phyloP scores from a whole-genome alignment of 2,888 invertebrate genomes.

The Idaea biselata region DNA sequence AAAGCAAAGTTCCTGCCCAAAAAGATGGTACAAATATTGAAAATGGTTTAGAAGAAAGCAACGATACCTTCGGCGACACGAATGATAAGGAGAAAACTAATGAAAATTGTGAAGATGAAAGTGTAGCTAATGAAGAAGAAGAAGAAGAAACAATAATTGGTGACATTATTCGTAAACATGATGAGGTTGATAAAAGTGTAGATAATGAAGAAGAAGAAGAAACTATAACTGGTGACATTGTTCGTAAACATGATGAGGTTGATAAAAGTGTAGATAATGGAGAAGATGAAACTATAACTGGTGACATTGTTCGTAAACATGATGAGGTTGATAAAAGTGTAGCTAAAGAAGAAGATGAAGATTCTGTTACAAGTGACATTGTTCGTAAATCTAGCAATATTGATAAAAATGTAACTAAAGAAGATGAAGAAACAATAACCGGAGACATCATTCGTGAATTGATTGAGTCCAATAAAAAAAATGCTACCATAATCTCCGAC shows the following conservation, averaged over 20 bases:
- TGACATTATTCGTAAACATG: too few species aligned
- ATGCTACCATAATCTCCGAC: neutral
- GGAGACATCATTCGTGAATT: neutral
- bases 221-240: neutral
- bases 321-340: slow-evolving; percentile 5
- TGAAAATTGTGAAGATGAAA: slow-evolving; percentile 2
- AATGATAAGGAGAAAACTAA: slow-evolving; percentile 3
- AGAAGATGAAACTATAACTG: slow-evolving; percentile 8
- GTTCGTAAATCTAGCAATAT: neutral
- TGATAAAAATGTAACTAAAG: slow-evolving; percentile 4
- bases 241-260: too few species aligned
- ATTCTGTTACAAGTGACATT: slow-evolving; percentile 1
- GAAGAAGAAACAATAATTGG: slow-evolving; percentile 3
- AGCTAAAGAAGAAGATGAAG: slow-evolving; percentile 12
- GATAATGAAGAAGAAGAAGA: slow-evolving; percentile 10
- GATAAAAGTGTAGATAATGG: slow-evolving; percentile 9
- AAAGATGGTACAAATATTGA: slow-evolving; percentile 12
- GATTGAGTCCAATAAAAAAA: neutral
- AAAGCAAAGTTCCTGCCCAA: slow-evolving; percentile 9
- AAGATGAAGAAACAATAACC: slow-evolving; percentile 2
- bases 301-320: neutral
- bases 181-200: slow-evolving; percentile 5
- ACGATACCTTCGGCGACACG: slow-evolving; percentile 8
- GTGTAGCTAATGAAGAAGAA: neutral
- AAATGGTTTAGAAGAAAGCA: slow-evolving; percentile 15